phyloP scores from a whole-genome alignment of 2,113 vertebrate genomes.

The Erinaceus europaeus region DNA sequence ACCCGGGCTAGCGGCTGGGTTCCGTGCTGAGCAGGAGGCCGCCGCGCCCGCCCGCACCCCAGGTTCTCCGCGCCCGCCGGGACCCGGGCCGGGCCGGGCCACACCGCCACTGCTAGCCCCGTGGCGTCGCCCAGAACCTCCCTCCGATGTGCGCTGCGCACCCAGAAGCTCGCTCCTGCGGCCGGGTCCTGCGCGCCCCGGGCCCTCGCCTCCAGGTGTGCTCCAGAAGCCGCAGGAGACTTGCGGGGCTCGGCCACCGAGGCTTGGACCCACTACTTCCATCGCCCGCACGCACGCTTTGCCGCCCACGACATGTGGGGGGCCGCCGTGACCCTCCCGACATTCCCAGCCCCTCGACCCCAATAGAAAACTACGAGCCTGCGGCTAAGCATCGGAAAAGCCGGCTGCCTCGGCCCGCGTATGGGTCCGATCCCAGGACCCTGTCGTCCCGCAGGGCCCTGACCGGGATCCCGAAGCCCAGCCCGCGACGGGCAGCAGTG shows the following conservation, averaged over 20 bases:
- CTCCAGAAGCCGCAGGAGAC: not conserved
- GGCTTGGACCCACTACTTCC: conserved; percentile 10
- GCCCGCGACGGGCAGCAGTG: too few relatives aligned
- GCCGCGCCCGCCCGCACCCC: not conserved
- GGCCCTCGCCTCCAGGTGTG: not conserved
- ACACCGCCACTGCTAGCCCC: too few relatives aligned
- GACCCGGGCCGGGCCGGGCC: not conserved
- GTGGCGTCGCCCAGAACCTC: not conserved
- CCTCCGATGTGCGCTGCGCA: not conserved
- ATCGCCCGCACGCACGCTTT: not conserved
- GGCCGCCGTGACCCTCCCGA: not conserved
- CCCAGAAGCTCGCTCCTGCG: not conserved
- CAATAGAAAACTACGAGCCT: not conserved
- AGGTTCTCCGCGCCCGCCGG: not conserved
- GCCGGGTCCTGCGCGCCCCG: not conserved
- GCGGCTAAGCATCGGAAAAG: not conserved
- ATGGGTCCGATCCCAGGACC: too few relatives aligned
- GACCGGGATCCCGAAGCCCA: too few relatives aligned
- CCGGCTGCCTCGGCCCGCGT: not conserved
- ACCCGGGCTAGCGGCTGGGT: not conserved
- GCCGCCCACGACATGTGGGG: not conserved
- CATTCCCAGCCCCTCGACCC: not conserved
- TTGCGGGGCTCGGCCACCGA: not conserved
- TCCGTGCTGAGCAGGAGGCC: not conserved
- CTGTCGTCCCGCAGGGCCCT: too few relatives aligned